A percentile compares a stretch with the other conserved stretches of the same genome.
Conservation (phyloP, 2,888 invertebrate genomes). For the Cryptocephalus moraei region DNA sequence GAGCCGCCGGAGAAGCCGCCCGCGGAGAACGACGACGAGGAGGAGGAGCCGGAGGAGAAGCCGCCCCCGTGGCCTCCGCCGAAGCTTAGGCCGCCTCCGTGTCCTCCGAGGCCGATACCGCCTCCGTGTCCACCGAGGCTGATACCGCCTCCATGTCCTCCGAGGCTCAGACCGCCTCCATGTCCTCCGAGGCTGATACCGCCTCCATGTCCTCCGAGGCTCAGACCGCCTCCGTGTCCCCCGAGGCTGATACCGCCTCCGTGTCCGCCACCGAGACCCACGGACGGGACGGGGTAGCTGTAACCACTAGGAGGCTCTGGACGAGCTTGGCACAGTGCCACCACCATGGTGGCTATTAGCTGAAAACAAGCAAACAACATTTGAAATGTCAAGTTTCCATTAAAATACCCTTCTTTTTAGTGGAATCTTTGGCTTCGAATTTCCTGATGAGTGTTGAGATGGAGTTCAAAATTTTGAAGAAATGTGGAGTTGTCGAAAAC, state of each 20-base stretch:
- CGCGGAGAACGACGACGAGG: constrained; percentile 15
- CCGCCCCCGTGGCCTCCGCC: constrained; percentile 2
- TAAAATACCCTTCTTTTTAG: too few relatives aligned
- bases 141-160: background rate
- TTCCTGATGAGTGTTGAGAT: too few relatives aligned
- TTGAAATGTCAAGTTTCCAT: too few relatives aligned
- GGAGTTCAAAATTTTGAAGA: too few relatives aligned
- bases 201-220: background rate
- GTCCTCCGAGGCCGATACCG: constrained; percentile 1
- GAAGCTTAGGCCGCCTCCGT: constrained; percentile 1
- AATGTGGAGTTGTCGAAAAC: too few relatives aligned
- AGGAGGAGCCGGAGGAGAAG: constrained; percentile 6
- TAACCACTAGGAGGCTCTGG: constrained; percentile 51
- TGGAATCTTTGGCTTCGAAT: too few relatives aligned
- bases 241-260: background rate
- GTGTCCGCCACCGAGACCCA: constrained; percentile 4
- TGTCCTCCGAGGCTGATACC: constrained; percentile 1
- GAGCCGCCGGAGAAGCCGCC: constrained; percentile 28
- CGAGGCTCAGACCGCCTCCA: background rate
- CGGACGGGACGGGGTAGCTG: constrained; percentile 22
- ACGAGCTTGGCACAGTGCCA: constrained; percentile 49
- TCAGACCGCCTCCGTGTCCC: background rate
- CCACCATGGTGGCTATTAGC: constrained; percentile 38
- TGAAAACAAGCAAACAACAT: constrained; percentile 15
- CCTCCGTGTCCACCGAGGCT: constrained; percentile 2